Evolutionary conservation across 2,113 vertebrate species (phyloP).

Genomic region (Miniopterus natalensis): DNA sequence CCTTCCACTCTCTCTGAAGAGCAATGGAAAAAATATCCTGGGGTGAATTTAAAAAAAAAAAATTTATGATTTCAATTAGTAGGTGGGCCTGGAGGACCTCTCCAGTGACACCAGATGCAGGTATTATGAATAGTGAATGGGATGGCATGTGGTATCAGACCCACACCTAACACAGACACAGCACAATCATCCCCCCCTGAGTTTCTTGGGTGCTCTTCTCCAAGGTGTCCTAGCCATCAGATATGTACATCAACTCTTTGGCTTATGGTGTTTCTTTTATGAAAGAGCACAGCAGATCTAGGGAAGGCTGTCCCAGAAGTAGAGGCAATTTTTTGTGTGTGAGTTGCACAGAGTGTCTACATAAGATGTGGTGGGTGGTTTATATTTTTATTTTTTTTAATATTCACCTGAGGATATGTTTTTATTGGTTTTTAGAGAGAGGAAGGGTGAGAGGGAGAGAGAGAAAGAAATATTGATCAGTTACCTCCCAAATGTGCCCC

Average conservation of each 20-base stretch:
- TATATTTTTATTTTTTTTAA: background rate
- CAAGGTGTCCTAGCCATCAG: background rate
- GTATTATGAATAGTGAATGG: background rate
- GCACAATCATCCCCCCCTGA: background rate
- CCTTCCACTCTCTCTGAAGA: too few relatives aligned
- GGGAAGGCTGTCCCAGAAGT: background rate
- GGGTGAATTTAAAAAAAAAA: too few relatives aligned
- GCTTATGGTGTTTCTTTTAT: background rate
- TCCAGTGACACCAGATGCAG: background rate
- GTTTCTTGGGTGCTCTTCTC: background rate
- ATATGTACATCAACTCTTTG: background rate
- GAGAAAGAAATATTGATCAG: background rate
- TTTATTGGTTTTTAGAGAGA: background rate
- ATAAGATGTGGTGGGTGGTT: background rate
- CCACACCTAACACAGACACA: background rate
- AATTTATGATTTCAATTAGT: conserved; percentile 36
- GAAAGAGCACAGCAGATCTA: background rate
- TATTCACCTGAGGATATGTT: background rate
- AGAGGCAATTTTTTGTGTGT: background rate
- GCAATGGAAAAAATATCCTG: too few relatives aligned
- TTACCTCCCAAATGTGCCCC: background rate
- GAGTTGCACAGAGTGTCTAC: background rate
- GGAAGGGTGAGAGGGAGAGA: background rate
- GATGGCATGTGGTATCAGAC: background rate
- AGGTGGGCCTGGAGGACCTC: background rate